Evolutionary conservation across 2,797 vertebrate genomes (phyloP).

Genomic region (Sebastes jordani): DNA sequence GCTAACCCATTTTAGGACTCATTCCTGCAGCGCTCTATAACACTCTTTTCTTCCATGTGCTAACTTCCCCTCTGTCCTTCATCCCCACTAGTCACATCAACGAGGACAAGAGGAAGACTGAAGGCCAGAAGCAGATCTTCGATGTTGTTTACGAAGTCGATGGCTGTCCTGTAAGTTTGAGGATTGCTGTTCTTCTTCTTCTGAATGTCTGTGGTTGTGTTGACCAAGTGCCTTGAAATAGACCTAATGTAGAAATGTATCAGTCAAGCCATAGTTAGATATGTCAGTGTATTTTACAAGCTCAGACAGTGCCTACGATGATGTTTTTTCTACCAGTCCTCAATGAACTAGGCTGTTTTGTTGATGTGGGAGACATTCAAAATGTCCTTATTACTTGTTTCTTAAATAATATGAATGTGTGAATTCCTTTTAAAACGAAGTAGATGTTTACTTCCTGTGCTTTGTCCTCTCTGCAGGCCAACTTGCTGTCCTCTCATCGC

Average conservation of each 20-base stretch:
- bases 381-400: not conserved
- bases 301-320: not conserved
- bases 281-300: not conserved
- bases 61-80: not conserved
- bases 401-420: not conserved
- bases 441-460: not conserved
- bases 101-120: constrained; percentile 98
- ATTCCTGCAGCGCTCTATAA: too few species aligned
- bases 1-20: too few species aligned
- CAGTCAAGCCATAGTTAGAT: not conserved
- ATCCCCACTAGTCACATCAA: constrained; percentile 93
- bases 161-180: constrained; percentile 93
- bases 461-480: constrained; percentile 84
- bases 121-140: constrained; percentile 98
- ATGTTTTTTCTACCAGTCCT: not conserved
- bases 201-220: not conserved
- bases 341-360: not conserved
- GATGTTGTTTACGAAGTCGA: constrained; percentile 99
- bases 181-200: not conserved
- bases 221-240: not conserved
- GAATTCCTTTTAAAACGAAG: not conserved
- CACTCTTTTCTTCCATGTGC: too few species aligned
- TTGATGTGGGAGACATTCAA: not conserved
- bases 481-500: constrained; percentile 95
- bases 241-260: not conserved